Conservation (phyloP, 2,888 invertebrate genomes). For the Anoplius nigerrimus region DNA sequence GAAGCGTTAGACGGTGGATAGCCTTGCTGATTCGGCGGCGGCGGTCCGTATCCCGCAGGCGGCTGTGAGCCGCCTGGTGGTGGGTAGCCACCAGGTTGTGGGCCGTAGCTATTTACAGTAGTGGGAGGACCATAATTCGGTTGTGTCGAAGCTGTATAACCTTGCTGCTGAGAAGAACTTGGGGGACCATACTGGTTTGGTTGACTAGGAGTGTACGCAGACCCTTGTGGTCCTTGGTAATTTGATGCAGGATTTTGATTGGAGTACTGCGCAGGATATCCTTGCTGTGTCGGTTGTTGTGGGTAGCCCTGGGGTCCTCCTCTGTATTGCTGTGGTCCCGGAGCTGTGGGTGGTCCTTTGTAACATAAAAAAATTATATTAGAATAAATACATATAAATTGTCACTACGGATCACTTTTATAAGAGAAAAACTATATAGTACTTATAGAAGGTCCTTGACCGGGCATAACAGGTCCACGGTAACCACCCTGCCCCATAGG, state of each 20-base stretch:
- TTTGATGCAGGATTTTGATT: slow-evolving; percentile 78
- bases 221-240: slow-evolving; percentile 80
- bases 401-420: too few relatives aligned
- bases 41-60: slow-evolving; percentile 80
- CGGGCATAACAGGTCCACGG: slow-evolving; percentile 79
- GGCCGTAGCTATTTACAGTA: slow-evolving; percentile 71
- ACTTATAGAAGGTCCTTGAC: slow-evolving; percentile 76
- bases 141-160: slow-evolving; percentile 80
- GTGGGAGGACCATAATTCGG: slow-evolving; percentile 74
- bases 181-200: slow-evolving; percentile 82
- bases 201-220: slow-evolving; percentile 74
- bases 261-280: slow-evolving; percentile 78
- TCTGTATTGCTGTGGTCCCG: slow-evolving; percentile 77
- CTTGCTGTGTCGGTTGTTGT: slow-evolving; percentile 82
- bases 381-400: not conserved
- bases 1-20: slow-evolving; percentile 79
- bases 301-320: slow-evolving; percentile 79
- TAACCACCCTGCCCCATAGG: slow-evolving; percentile 73
- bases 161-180: slow-evolving; percentile 79
- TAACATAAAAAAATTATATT: slow-evolving; percentile 5
- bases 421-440: slow-evolving; percentile 54
- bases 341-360: slow-evolving; percentile 76
- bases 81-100: slow-evolving; percentile 78
- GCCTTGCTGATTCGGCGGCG: slow-evolving; percentile 82
- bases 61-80: slow-evolving; percentile 78